Conservation (phyloP, 2,888 invertebrate species). For the Julus scanicus region DNA sequence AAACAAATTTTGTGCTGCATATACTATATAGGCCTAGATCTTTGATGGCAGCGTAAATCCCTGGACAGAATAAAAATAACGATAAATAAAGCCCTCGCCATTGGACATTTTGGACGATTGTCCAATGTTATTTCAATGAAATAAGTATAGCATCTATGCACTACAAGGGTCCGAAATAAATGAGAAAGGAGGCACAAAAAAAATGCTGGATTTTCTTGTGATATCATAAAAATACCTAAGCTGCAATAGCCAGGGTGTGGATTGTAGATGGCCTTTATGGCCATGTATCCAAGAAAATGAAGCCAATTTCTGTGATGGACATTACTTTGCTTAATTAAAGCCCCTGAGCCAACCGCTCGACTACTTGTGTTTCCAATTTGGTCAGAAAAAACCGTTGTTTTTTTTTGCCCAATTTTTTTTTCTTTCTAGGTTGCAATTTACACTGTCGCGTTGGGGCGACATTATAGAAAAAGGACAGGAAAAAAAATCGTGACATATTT, state of each 20-base stretch:
- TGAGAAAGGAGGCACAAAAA: background rate
- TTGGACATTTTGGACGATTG: conserved; percentile 21
- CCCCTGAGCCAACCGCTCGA: conserved; percentile 2
- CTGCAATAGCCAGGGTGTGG: conserved; percentile 2
- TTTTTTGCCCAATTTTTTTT: conserved; percentile 43
- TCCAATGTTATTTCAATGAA: conserved; percentile 19
- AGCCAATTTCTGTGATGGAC: conserved; percentile 12
- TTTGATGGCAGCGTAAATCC: conserved; percentile 13
- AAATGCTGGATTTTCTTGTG: background rate
- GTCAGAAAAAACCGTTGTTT: background rate
- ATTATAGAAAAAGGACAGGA: background rate
- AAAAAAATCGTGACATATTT: conserved; percentile 23
- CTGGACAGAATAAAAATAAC: background rate
- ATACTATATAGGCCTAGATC: background rate
- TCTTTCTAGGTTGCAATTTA: background rate
- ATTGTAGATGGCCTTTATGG: conserved; percentile 10
- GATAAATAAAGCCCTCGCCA: conserved; percentile 22
- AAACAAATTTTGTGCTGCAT: background rate
- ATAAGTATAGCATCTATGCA: background rate
- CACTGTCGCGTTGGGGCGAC: conserved; percentile 32
- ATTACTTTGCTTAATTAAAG: conserved; percentile 44
- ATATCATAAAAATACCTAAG: conserved; percentile 44
- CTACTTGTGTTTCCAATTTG: conserved; percentile 22
- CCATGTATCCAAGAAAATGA: conserved; percentile 13
- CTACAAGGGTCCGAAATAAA: conserved; percentile 24